phyloP scores from a whole-genome alignment of 2,113 vertebrate genomes.

The Poeciliopsis turrubarensis region DNA sequence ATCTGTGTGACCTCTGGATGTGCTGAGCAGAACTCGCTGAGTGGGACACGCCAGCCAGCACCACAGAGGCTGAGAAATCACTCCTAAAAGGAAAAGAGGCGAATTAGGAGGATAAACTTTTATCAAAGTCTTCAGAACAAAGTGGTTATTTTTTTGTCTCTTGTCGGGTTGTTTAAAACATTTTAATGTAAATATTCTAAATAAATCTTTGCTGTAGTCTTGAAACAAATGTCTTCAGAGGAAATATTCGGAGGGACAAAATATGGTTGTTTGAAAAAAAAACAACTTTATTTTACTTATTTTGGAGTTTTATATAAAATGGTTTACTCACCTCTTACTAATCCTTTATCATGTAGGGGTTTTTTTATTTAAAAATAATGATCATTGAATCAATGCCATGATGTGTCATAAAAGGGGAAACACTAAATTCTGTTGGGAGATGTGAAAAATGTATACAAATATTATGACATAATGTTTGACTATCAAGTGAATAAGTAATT shows the following conservation, averaged over 20 bases:
- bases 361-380: slow-evolving; percentile 65
- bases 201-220: slow-evolving; percentile 26
- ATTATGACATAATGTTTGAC: neutral
- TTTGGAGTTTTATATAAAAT: slow-evolving; percentile 63
- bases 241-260: slow-evolving; percentile 5
- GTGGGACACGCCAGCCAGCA: slow-evolving; percentile 43
- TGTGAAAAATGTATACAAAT: neutral
- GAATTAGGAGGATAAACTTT: slow-evolving; percentile 15
- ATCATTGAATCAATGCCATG: neutral
- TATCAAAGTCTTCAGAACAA: slow-evolving; percentile 3
- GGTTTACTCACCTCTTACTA: slow-evolving; percentile 49
- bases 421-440: neutral
- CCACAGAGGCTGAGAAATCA: slow-evolving; percentile 65
- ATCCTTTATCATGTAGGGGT: slow-evolving; percentile 54
- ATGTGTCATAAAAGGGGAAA: neutral
- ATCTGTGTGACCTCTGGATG: slow-evolving; percentile 79
- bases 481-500: too few species aligned
- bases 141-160: slow-evolving; percentile 39
- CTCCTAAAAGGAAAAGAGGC: slow-evolving; percentile 45
- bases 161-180: slow-evolving; percentile 34
- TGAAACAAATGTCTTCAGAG: slow-evolving; percentile 7
- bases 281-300: slow-evolving; percentile 20
- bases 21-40: slow-evolving; percentile 56
- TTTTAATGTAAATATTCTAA: slow-evolving; percentile 76
- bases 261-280: slow-evolving; percentile 67